phyloP scores from a whole-genome alignment of 2,113 vertebrate genomes.

The Neotragus moschatus region DNA sequence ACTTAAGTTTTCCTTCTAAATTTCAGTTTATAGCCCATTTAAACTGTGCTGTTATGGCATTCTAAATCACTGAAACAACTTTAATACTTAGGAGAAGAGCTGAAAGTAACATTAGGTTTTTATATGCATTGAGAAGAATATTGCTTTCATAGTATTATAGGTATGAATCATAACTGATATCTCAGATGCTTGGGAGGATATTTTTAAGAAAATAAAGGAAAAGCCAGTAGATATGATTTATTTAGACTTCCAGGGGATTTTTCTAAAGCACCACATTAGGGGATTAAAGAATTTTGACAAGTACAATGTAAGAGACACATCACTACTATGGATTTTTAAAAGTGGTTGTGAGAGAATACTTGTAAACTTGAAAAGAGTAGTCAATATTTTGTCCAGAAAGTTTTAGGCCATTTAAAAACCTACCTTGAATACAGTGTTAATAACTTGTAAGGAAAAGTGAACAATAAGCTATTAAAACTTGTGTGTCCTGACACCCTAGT shows the following conservation, averaged over 20 bases:
- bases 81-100: not conserved
- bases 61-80: slow-evolving; percentile 30
- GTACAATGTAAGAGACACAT: not conserved
- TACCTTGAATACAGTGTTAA: not conserved
- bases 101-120: not conserved
- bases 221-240: not conserved
- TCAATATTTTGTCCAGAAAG: slow-evolving; percentile 7
- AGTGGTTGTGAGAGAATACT: not conserved
- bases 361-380: not conserved
- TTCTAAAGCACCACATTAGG: not conserved
- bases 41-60: not conserved
- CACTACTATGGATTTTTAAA: not conserved
- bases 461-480: not conserved
- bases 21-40: slow-evolving; percentile 17
- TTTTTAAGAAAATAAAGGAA: not conserved
- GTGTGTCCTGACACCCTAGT: not conserved
- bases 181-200: not conserved
- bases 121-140: not conserved
- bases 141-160: not conserved
- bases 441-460: not conserved
- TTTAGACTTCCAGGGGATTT: not conserved
- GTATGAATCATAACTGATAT: not conserved
- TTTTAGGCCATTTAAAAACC: not conserved
- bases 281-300: not conserved
- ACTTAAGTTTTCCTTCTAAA: slow-evolving; percentile 25